Percentiles rank a stretch among this genome's conserved stretches.
phyloP scores from a whole-genome alignment of 1,140 invertebrate species.

The Yoshiicerus persimilis region DNA sequence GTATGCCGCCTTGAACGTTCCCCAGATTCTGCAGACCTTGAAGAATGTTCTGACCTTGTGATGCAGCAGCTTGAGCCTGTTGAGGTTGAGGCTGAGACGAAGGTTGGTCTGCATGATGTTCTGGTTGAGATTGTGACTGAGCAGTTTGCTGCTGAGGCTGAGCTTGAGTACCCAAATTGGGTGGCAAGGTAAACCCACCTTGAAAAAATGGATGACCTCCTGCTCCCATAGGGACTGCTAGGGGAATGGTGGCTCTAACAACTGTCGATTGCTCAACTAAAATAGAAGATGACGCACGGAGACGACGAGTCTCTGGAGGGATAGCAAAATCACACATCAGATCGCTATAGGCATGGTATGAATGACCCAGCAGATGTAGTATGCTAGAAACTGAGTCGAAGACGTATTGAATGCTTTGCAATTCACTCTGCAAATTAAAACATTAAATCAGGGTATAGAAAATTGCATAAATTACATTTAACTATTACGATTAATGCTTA shows the following conservation, averaged over 20 bases:
- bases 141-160: slow-evolving; percentile 47
- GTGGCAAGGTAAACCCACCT: not conserved
- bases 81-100: not conserved
- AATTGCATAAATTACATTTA: too few relatives aligned
- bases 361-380: slow-evolving; percentile 81
- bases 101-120: not conserved
- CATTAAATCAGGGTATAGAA: not conserved
- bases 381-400: slow-evolving; percentile 73
- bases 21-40: not conserved
- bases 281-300: slow-evolving; percentile 68
- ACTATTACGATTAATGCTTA: too few relatives aligned
- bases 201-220: slow-evolving; percentile 17
- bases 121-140: not conserved
- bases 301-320: slow-evolving; percentile 64
- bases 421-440: slow-evolving; percentile 36
- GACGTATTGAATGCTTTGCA: slow-evolving; percentile 61
- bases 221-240: slow-evolving; percentile 53
- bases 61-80: not conserved
- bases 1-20: not conserved
- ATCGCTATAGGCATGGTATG: slow-evolving; percentile 84
- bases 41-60: not conserved
- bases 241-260: slow-evolving; percentile 65
- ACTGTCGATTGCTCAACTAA: slow-evolving; percentile 70
- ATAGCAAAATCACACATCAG: slow-evolving; percentile 71
- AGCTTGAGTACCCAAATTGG: not conserved